Evolutionary conservation across 1,140 invertebrate species (phyloP).

Genomic region (Globodera ellingtonae): DNA sequence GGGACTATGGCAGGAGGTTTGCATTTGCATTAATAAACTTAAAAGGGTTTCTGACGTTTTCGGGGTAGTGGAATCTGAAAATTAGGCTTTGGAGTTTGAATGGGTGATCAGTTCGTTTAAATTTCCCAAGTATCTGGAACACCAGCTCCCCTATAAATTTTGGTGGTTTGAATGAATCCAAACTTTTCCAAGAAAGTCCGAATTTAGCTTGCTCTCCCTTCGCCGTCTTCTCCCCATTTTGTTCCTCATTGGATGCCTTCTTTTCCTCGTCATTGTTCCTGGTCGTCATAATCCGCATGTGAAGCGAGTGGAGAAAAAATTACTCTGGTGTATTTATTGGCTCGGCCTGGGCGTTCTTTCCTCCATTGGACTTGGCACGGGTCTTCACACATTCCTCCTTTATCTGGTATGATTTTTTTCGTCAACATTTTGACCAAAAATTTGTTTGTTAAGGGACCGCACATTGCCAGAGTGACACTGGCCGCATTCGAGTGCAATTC

Average conservation of each 20-base stretch:
- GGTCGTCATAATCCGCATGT: conserved; percentile 54
- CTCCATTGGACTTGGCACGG: conserved; percentile 94
- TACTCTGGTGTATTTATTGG: conserved; percentile 87
- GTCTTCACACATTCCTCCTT: conserved; percentile 94
- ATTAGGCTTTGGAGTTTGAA: no score
- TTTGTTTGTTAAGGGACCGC: conserved; percentile 68
- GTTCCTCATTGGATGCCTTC: conserved; percentile 9
- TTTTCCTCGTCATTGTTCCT: conserved; percentile 48
- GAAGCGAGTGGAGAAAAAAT: conserved; percentile 66
- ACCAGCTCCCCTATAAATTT: no score
- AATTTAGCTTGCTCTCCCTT: conserved; percentile 25
- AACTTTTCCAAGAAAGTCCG: background rate
- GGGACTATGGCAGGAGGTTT: conserved; percentile 37
- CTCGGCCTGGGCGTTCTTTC: conserved; percentile 89
- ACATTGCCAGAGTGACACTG: conserved; percentile 82
- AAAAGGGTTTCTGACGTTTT: no score
- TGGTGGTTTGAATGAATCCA: conserved; percentile 6
- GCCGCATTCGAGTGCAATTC: conserved; percentile 95
- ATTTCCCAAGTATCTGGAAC: background rate
- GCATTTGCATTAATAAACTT: no score
- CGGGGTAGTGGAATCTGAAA: no score
- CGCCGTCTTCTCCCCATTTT: conserved; percentile 33
- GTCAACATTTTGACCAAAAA: conserved; percentile 21
- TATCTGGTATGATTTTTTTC: conserved; percentile 76
- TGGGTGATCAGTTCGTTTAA: conserved; percentile 5